These are phyloP conservation scores for Torymus texanus DNA, from an alignment of 2,888 invertebrate genomes.

Conservation along the genomic window DNA sequence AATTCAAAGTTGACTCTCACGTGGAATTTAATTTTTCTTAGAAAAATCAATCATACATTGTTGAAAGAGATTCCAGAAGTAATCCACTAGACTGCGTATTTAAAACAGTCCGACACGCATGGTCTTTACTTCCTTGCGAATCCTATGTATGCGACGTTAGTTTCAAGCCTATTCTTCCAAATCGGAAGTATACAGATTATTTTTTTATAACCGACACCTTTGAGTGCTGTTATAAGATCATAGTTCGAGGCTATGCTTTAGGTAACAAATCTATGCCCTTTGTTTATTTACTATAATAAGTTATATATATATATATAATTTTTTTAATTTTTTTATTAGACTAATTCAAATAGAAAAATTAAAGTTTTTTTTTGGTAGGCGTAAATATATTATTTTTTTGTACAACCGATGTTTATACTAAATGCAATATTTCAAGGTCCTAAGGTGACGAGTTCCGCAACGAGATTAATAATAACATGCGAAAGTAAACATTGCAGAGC, in stretches of 20 bases:
- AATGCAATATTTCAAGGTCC: conserved; percentile 57
- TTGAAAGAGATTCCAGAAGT: conserved; percentile 65
- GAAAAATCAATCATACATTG: conserved; percentile 63
- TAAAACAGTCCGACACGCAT: conserved; percentile 66
- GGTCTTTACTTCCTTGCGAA: conserved; percentile 63
- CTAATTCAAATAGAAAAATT: too few species aligned
- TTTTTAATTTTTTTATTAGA: not conserved
- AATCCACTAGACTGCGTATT: conserved; percentile 72
- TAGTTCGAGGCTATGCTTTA: conserved; percentile 65
- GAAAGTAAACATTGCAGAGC: conserved; percentile 34
- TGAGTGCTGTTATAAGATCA: conserved; percentile 62
- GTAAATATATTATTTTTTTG: too few species aligned
- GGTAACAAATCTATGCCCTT: conserved; percentile 61
- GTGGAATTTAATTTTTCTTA: conserved; percentile 36
- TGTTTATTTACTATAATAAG: conserved; percentile 35
- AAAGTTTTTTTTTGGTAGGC: too few species aligned
- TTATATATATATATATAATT: not conserved
- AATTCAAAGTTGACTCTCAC: too few species aligned
- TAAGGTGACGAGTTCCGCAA: conserved; percentile 53
- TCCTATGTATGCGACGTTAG: conserved; percentile 66
- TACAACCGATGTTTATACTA: not conserved
- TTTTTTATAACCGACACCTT: conserved; percentile 67
- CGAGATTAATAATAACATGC: conserved; percentile 56
- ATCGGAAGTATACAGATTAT: conserved; percentile 68
- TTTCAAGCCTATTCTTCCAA: conserved; percentile 69